Conservation (phyloP, 2,113 vertebrate species). For the Suricata suricatta region DNA sequence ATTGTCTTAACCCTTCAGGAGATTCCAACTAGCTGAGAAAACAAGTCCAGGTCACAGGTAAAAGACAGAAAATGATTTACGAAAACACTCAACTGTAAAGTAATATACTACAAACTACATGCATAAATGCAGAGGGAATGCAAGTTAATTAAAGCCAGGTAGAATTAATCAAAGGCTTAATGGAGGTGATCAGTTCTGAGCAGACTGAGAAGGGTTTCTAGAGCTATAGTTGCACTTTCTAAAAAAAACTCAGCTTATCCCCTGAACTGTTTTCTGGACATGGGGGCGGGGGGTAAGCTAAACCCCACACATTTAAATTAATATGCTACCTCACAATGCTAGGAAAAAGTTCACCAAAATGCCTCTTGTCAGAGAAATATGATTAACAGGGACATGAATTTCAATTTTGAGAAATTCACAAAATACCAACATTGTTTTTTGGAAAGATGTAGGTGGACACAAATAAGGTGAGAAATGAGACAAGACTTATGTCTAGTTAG, state of each 20-base stretch:
- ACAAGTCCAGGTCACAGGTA: conserved; percentile 20
- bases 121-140: conserved; percentile 39
- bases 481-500: neutral
- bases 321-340: neutral
- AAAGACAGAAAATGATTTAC: conserved; percentile 36
- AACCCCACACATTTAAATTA: neutral
- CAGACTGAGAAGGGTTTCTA: neutral
- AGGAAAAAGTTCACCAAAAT: neutral
- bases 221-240: neutral
- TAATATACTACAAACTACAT: neutral
- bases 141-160: conserved; percentile 38
- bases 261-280: neutral
- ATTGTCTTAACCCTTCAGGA: conserved; percentile 4
- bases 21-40: conserved; percentile 50
- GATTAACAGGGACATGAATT: neutral
- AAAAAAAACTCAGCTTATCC: neutral
- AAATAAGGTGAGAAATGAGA: neutral
- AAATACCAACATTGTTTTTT: neutral
- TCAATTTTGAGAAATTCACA: neutral
- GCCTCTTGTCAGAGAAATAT: neutral
- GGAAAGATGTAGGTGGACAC: neutral
- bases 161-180: conserved; percentile 36
- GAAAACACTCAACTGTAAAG: conserved; percentile 49
- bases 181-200: conserved; percentile 45
- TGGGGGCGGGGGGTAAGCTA: neutral